Conservation (phyloP, 2,888 invertebrate species). For the Plebejus argus region DNA sequence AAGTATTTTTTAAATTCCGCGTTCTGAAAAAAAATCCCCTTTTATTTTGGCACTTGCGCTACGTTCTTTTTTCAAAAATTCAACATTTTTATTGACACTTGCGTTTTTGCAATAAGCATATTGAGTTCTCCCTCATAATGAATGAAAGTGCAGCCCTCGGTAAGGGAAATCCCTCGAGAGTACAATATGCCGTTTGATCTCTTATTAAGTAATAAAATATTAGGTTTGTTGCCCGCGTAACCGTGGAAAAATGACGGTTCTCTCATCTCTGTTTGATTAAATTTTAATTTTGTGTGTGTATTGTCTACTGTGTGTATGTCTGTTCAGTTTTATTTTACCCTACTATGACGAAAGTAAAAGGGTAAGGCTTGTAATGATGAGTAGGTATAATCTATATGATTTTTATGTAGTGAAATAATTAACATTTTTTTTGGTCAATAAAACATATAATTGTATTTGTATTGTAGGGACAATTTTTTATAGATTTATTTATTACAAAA, state of each 20-base stretch:
- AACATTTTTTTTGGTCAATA: too few relatives aligned
- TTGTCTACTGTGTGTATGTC: not conserved
- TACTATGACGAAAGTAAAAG: too few relatives aligned
- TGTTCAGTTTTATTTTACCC: not conserved
- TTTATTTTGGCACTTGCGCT: not conserved
- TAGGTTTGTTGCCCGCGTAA: slow-evolving; percentile 14
- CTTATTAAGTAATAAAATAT: slow-evolving; percentile 3
- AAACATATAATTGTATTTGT: too few relatives aligned
- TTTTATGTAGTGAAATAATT: too few relatives aligned
- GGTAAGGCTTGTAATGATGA: too few relatives aligned
- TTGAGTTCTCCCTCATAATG: not conserved
- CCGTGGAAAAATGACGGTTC: slow-evolving; percentile 3
- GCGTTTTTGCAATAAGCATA: slow-evolving; percentile 3
- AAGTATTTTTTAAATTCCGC: not conserved
- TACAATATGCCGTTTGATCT: slow-evolving; percentile 3
- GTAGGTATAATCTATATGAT: too few relatives aligned
- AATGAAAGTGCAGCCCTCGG: slow-evolving; percentile 4
- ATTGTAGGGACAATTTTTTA: too few relatives aligned
- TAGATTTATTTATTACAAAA: too few relatives aligned
- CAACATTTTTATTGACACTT: not conserved
- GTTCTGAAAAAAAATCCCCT: not conserved
- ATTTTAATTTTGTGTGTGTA: not conserved
- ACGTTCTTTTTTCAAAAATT: not conserved
- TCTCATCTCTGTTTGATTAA: not conserved
- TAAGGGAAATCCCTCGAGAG: not conserved